Base-by-base conservation (phyloP, 2,888 invertebrate species). In the Blastobasis lacticolella region DNA sequence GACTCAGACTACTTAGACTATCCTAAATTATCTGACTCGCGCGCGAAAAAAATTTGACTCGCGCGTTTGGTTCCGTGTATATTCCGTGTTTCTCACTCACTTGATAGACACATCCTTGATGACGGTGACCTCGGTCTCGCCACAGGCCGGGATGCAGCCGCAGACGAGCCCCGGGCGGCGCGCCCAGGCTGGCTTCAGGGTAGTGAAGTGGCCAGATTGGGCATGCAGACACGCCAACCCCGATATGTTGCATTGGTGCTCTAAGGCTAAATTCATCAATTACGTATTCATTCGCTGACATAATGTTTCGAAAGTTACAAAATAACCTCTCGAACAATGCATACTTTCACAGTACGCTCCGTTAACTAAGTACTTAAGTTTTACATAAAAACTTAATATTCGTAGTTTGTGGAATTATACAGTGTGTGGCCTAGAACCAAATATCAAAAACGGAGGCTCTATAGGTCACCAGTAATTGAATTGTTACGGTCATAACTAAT, bases 81-180 rank as follows among this genome's bases (percentile, higher is more conserved):
- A n/a, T 23, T 23, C 23, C 23, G 23, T 23, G 23, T 23, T 3
- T 10, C 51, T 53, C 46, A 64, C 76, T 71, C 59, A 83, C 84
- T 63, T 56, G 4, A 60, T 71, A 57, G 79, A 77, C n/a, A 81
- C 80, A 55, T 91, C 90, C 61, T 90, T 90, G 49, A 93, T 89
- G 10, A 92, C 81, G 5, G 91, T 89, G 53, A 93, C 89, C 61
- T 94, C 94, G 6, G 92, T 90, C 73, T 94, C 94, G 0, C 91
- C 90, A 67, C 94, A 94, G 9, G 93, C 92, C 0, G 93, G 93
- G 51, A 93, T 69, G 61, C 94, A 94, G 64, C 91, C 87, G 60
- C 94, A 94, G 1, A 89, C 82, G 10, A 94, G 75, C 0, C 94
- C 94, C 0, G 89, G 88, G 0, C 91, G 86, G 7, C 60, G 62